Base-by-base conservation (phyloP, 1,140 invertebrate genomes). In the Diachasma alloeum region DNA sequence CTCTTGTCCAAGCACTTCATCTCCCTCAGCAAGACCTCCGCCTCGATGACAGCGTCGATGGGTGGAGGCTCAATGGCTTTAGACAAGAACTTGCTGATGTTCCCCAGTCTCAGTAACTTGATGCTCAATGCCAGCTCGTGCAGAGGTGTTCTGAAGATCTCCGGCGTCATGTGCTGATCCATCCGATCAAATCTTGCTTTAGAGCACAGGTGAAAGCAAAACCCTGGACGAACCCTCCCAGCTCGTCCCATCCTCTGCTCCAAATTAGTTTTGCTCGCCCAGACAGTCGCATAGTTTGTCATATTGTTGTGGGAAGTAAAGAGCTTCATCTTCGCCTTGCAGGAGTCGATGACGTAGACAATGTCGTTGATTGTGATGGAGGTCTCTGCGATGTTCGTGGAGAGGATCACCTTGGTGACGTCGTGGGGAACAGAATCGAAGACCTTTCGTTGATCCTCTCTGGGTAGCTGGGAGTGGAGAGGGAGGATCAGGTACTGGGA, bases 351-450 rank as follows among this genome's bases (percentile, higher is more conserved):
- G 0, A 99, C 97, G 87, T 95, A 98, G 1, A 99, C 97, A 8
- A 99, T 95, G 86, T 99, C 97, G 85, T 99, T 95, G 79, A 99
- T 99, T 5, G 97, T 99, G 68, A 99, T 97, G 8, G 97, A 97
- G 0, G 96, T 97, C 90, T 98, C 97, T 0, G 96, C 96, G 81
- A 98, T 97, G 84, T 97, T 97, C 0, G 97, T 98, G 1, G 96
- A 94, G 13, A 98, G 84, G 81, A 98, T 97, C 48, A 97, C 93
- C 91, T 96, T 96, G 0, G 93, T 95, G 0, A 95, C 91, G 53
- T 91, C 90, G 0, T 90, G 84, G 0, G 95, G 93, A 4, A 96
- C 95, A 0, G 93, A 91, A 44, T 96, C 92, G 84, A 97, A 97
- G 0, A 97, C 96, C 90, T 93, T 94, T 68, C 95, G 92, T 84